phyloP scores from a whole-genome alignment of 2,797 vertebrate species.

The Phaenicophaeus curvirostris region DNA sequence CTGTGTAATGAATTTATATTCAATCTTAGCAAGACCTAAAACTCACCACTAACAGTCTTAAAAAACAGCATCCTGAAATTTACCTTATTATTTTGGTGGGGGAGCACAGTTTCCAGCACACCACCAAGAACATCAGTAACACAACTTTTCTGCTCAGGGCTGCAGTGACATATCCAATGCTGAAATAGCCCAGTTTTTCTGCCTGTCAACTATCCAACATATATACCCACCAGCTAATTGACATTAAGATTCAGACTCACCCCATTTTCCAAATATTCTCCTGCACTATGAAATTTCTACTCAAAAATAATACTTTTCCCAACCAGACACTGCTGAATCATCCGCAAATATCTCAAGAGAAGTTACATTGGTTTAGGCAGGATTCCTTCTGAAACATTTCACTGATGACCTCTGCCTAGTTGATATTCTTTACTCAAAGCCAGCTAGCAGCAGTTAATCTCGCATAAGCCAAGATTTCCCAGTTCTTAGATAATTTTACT shows the following conservation, averaged over 20 bases:
- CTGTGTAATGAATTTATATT: background rate
- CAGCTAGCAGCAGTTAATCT: background rate
- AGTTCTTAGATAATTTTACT: background rate
- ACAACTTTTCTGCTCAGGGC: background rate
- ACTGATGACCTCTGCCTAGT: background rate
- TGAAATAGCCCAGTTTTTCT: background rate
- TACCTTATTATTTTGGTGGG: background rate
- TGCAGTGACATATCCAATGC: background rate
- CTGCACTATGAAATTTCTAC: background rate
- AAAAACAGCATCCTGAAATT: background rate
- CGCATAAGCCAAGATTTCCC: background rate
- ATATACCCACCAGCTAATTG: rapidly evolving
- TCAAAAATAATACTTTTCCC: background rate
- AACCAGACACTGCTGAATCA: background rate
- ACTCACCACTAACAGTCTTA: rapidly evolving
- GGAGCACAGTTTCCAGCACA: background rate
- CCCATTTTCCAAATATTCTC: background rate
- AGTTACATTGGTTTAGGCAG: background rate
- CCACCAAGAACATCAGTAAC: rapidly evolving
- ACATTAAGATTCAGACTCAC: too few relatives aligned
- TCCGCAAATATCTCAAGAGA: background rate
- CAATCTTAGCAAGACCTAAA: background rate
- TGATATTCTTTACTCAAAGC: background rate
- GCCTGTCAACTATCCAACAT: rapidly evolving
- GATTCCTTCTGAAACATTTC: background rate